Evolutionary conservation across 2,113 vertebrate genomes (phyloP).

Genomic region (Colinus virginianus): DNA sequence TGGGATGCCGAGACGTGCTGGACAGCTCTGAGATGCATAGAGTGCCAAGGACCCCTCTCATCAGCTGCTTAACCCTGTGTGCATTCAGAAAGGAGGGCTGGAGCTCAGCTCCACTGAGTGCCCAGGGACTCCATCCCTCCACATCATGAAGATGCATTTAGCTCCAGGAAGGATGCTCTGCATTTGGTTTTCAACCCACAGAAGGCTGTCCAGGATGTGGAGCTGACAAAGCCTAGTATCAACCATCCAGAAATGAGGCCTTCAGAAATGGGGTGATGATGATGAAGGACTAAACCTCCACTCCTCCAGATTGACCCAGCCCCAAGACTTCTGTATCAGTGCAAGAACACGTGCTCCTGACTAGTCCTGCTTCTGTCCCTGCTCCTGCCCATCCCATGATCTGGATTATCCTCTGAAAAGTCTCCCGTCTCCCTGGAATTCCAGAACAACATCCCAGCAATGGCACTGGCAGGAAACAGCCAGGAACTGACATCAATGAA

Average conservation of each 20-base stretch:
- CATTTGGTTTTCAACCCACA: fast-evolving
- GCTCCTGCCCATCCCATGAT: neutral
- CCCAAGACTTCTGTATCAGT: fast-evolving
- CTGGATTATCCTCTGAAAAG: neutral
- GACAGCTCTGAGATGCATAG: neutral
- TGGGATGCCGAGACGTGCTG: neutral
- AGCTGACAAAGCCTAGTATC: neutral
- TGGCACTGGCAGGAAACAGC: neutral
- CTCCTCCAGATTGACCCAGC: neutral
- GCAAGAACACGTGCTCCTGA: neutral
- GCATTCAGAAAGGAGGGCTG: neutral
- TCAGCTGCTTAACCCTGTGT: neutral
- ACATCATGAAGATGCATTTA: fast-evolving
- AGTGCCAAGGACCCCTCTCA: fast-evolving
- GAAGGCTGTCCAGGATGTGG: neutral
- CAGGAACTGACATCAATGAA: neutral
- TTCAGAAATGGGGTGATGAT: neutral
- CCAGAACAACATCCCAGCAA: neutral
- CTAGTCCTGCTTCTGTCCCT: neutral
- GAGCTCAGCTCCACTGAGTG: neutral
- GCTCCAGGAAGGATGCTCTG: neutral
- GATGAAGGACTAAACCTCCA: neutral
- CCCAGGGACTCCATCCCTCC: neutral
- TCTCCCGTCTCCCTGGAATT: neutral
- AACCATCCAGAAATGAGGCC: neutral